phyloP scores from a whole-genome alignment of 2,888 invertebrate species.

The Agonopterix heracliana region DNA sequence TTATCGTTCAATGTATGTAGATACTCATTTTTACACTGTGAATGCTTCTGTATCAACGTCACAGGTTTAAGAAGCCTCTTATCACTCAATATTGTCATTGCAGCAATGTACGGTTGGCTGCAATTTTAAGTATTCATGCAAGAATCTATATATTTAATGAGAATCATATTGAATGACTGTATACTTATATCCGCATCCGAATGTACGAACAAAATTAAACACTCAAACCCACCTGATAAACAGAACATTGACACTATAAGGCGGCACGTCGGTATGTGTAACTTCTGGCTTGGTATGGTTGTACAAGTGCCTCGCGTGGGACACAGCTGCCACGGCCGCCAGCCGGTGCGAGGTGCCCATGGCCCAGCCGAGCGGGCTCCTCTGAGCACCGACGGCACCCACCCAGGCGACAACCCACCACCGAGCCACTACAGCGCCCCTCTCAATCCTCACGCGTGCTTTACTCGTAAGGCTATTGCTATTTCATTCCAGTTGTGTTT shows the following conservation, averaged over 20 bases:
- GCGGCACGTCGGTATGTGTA: slow-evolving; percentile 45
- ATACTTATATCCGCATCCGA: too few species aligned
- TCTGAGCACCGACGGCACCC: slow-evolving; percentile 57
- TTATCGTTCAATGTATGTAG: too few species aligned
- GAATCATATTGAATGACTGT: too few species aligned
- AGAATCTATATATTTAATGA: too few species aligned
- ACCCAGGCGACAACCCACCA: slow-evolving; percentile 55
- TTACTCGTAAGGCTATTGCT: slow-evolving; percentile 18
- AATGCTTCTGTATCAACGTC: too few species aligned
- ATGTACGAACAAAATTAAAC: too few species aligned
- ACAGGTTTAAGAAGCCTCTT: too few species aligned
- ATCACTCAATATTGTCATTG: too few species aligned
- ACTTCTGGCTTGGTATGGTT: slow-evolving; percentile 66
- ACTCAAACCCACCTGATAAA: slow-evolving; percentile 82
- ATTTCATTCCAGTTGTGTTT: slow-evolving; percentile 22
- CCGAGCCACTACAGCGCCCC: slow-evolving; percentile 60
- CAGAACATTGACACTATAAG: slow-evolving; percentile 78
- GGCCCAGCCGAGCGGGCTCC: slow-evolving; percentile 75
- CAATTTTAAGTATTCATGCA: too few species aligned
- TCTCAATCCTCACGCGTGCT: slow-evolving; percentile 20
- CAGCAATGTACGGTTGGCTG: too few species aligned
- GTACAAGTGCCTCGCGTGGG: slow-evolving; percentile 60
- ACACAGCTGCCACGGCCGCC: slow-evolving; percentile 74
- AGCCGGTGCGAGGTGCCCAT: slow-evolving; percentile 81
- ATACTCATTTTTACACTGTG: too few species aligned